Conservation (phyloP, 1,140 invertebrate genomes). For the Saccostrea cuccullata region DNA sequence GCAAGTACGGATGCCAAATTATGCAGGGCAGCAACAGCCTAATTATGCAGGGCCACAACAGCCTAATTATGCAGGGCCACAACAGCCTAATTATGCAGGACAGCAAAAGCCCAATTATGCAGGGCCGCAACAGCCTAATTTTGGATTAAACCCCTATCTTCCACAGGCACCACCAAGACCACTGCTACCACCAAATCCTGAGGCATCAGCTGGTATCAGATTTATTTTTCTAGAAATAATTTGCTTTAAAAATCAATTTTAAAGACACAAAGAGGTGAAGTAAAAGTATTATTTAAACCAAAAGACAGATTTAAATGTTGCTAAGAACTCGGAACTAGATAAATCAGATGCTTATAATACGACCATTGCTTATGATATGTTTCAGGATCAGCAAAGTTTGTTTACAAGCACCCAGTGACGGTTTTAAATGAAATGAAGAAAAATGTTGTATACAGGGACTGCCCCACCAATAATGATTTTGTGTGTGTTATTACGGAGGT, state of each 20-base stretch:
- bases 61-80: too few relatives aligned
- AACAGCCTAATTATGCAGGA: not conserved
- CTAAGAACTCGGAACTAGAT: too few relatives aligned
- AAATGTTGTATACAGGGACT: not conserved
- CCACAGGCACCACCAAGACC: not conserved
- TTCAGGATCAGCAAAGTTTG: slow-evolving; percentile 11
- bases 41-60: not conserved
- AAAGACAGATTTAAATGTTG: too few relatives aligned
- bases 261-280: too few relatives aligned
- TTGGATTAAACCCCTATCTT: not conserved
- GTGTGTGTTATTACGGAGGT: not conserved
- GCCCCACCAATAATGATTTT: not conserved
- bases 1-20: not conserved
- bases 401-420: not conserved
- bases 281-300: too few relatives aligned
- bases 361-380: not conserved
- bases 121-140: not conserved
- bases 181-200: not conserved
- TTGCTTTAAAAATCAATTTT: too few relatives aligned
- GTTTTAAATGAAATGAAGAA: not conserved
- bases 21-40: not conserved
- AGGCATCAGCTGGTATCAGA: not conserved
- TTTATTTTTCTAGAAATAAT: too few relatives aligned
- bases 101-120: too few relatives aligned
- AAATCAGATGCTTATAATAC: not conserved